Evolutionary conservation across 2,797 vertebrate genomes (phyloP).

Genomic region (Gymnothorax reevesii): DNA sequence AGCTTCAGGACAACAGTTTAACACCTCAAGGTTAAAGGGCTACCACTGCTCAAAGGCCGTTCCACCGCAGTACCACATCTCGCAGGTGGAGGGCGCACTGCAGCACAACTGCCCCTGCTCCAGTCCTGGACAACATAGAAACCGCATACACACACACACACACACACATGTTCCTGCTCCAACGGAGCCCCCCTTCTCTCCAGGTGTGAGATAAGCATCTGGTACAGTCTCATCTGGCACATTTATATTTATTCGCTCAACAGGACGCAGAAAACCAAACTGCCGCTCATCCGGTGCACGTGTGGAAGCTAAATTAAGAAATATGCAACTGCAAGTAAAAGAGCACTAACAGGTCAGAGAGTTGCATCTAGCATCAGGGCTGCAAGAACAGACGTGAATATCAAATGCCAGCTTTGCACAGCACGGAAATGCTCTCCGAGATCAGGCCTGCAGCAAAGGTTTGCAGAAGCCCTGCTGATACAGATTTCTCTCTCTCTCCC

Average conservation of each 20-base stretch:
- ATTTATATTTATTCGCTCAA: background rate
- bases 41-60: background rate
- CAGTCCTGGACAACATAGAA: background rate
- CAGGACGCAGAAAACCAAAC: background rate
- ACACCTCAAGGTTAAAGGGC: background rate
- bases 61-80: background rate
- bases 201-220: slow-evolving; percentile 13
- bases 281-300: background rate
- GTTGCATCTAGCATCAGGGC: background rate
- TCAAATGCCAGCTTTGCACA: background rate
- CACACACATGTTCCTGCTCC: background rate
- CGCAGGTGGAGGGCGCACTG: background rate
- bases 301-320: background rate
- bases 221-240: background rate
- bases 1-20: too few relatives aligned
- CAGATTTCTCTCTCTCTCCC: background rate
- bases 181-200: background rate
- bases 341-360: background rate
- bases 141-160: background rate
- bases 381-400: background rate
- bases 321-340: background rate
- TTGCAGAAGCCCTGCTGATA: background rate
- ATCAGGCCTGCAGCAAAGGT: background rate
- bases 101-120: background rate
- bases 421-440: background rate